Conservation (phyloP, 1,140 invertebrate genomes). For the Venustaconcha ellipsiformis region DNA sequence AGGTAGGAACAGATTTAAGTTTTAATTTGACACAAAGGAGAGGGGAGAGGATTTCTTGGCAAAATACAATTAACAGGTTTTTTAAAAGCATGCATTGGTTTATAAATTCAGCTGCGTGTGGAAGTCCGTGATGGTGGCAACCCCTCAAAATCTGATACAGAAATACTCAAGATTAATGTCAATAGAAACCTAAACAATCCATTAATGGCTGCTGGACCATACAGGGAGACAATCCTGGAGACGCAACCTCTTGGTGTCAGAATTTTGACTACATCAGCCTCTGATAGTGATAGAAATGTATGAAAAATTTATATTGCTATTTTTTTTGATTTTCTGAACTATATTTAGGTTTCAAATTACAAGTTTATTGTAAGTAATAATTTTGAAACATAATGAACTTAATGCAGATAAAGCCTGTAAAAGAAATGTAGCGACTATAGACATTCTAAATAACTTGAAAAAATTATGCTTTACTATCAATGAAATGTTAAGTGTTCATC, state of each 20-base stretch:
- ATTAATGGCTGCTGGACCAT: slow-evolving; percentile 15
- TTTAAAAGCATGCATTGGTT: background rate
- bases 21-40: no score
- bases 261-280: slow-evolving; percentile 28
- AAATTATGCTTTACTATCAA: no score
- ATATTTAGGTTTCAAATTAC: background rate
- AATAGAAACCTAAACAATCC: slow-evolving; percentile 42
- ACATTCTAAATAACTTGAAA: no score
- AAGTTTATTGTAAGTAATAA: background rate
- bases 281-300: slow-evolving; percentile 42
- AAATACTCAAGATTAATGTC: slow-evolving; percentile 37
- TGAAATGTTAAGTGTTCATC: no score
- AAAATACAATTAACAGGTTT: background rate
- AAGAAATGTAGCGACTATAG: no score
- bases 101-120: slow-evolving; percentile 30
- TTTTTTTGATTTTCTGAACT: background rate
- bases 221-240: slow-evolving; percentile 35
- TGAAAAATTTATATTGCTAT: slow-evolving; percentile 2
- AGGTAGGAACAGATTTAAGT: no score
- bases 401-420: no score
- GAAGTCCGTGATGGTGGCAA: slow-evolving; percentile 34
- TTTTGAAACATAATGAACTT: no score
- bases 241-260: slow-evolving; percentile 31
- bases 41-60: no score
- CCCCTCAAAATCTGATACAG: slow-evolving; percentile 31